These are phyloP conservation scores for Cephalopterus ornatus DNA, from an alignment of 2,113 vertebrate genomes.

Conservation along the genomic window DNA sequence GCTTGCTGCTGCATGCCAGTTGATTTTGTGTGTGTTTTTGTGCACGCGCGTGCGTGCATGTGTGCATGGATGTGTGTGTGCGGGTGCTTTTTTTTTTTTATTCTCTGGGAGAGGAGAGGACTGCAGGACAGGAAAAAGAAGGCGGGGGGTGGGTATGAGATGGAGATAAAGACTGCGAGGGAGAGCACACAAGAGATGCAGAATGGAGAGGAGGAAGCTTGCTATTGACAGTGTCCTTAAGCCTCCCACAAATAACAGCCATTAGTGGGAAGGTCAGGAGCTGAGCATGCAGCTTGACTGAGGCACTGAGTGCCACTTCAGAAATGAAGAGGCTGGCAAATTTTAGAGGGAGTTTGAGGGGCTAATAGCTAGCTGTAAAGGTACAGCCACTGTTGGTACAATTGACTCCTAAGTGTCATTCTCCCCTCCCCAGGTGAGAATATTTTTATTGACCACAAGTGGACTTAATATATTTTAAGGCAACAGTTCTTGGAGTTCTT, in stretches of 20 bases:
- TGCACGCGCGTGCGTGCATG: background rate
- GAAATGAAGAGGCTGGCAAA: slow-evolving; percentile 92
- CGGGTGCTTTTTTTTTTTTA: background rate
- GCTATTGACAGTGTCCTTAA: slow-evolving; percentile 92
- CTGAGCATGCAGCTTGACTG: slow-evolving; percentile 92
- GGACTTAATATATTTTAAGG: slow-evolving; percentile 83
- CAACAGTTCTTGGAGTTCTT: slow-evolving; percentile 76
- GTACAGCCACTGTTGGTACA: slow-evolving; percentile 80
- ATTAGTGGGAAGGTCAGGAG: slow-evolving; percentile 95
- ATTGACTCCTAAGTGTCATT: slow-evolving; percentile 73
- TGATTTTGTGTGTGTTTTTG: slow-evolving; percentile 63
- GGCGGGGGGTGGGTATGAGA: slow-evolving; percentile 21
- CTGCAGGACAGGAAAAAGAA: slow-evolving; percentile 61
- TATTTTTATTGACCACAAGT: slow-evolving; percentile 82
- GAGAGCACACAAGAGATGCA: slow-evolving; percentile 69
- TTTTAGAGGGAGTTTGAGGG: slow-evolving; percentile 85
- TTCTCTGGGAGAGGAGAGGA: slow-evolving; percentile 57
- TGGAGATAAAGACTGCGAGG: slow-evolving; percentile 65
- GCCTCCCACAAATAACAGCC: slow-evolving; percentile 96
- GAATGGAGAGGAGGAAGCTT: slow-evolving; percentile 78
- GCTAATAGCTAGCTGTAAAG: slow-evolving; percentile 82
- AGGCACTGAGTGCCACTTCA: slow-evolving; percentile 94
- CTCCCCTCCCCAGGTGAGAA: slow-evolving; percentile 60
- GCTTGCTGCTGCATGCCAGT: slow-evolving; percentile 79
- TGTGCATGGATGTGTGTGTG: background rate